A percentile compares a stretch with the other conserved stretches of the same genome.
Evolutionary conservation across 2,113 vertebrate genomes (phyloP).

Genomic region (Calypte anna): DNA sequence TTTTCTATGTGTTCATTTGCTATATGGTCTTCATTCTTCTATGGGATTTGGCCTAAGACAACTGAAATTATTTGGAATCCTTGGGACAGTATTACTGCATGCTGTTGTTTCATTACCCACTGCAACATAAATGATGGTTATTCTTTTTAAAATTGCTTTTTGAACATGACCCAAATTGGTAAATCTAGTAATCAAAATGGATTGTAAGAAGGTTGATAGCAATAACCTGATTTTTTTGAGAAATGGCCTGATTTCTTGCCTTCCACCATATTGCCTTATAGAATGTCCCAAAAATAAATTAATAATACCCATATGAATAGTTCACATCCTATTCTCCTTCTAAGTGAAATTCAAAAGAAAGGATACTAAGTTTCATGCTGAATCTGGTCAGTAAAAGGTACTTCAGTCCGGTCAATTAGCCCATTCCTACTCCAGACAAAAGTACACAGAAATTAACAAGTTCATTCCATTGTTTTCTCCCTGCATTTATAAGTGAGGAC

Average conservation of each 20-base stretch:
- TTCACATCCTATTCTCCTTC: not conserved
- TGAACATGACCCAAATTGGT: not conserved
- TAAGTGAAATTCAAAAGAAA: not conserved
- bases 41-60: not conserved
- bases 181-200: not conserved
- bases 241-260: not conserved
- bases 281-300: not conserved
- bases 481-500: not conserved
- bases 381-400: not conserved
- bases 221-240: not conserved
- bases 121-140: not conserved
- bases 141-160: not conserved
- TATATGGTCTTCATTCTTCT: not conserved
- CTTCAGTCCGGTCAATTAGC: not conserved
- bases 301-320: not conserved
- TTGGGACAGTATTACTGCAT: not conserved
- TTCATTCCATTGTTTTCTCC: not conserved
- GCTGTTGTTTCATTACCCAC: not conserved
- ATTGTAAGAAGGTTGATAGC: not conserved
- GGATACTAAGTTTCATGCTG: not conserved
- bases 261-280: not conserved
- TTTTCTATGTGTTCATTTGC: not conserved
- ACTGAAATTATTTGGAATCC: not conserved
- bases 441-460: not conserved
- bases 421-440: not conserved